Evolutionary conservation across 30 jellyfish, hydroid and myxozoan genomes (phyloP).

Genomic region (Turritopsis dohrnii): DNA sequence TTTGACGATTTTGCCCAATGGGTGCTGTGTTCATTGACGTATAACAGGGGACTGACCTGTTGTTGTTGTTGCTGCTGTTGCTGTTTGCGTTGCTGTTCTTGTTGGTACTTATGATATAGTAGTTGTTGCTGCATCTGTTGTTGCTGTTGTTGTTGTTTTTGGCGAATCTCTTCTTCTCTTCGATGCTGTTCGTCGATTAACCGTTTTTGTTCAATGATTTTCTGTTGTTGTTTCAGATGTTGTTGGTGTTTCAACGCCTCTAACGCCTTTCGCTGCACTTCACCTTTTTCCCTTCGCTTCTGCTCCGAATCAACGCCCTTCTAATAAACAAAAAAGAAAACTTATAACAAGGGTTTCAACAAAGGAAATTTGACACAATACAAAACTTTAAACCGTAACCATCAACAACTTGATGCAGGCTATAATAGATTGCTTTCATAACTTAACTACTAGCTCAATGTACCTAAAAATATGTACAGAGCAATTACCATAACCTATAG

Average conservation of each 20-base stretch:
- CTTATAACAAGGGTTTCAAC: background rate
- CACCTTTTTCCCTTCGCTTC: constrained; percentile 54
- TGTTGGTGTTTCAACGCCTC: constrained; percentile 55
- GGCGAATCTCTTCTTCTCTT: constrained; percentile 41
- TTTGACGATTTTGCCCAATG: too few relatives aligned
- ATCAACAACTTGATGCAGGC: too few relatives aligned
- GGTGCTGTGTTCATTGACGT: background rate
- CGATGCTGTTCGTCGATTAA: constrained; percentile 37
- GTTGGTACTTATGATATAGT: constrained; percentile 50
- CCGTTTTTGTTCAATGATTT: constrained; percentile 38
- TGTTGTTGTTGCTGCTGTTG: constrained; percentile 38
- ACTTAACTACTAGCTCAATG: too few relatives aligned
- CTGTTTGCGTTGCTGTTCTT: constrained; percentile 50
- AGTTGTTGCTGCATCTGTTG: constrained; percentile 41
- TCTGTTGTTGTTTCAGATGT: constrained; percentile 54
- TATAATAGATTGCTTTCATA: too few relatives aligned
- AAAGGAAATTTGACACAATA: too few relatives aligned
- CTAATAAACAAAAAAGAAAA: background rate
- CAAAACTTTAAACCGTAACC: too few relatives aligned
- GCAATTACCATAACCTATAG: too few relatives aligned
- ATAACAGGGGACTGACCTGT: background rate
- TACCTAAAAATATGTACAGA: too few relatives aligned
- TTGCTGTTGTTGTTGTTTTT: constrained; percentile 60
- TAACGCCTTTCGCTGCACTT: constrained; percentile 40
- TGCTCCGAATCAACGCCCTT: constrained; percentile 32